Percentiles rank a stretch among this genome's conserved stretches.
Evolutionary conservation across 2,888 invertebrate genomes (phyloP).

Genomic region (Lasioglossum malachurum): DNA sequence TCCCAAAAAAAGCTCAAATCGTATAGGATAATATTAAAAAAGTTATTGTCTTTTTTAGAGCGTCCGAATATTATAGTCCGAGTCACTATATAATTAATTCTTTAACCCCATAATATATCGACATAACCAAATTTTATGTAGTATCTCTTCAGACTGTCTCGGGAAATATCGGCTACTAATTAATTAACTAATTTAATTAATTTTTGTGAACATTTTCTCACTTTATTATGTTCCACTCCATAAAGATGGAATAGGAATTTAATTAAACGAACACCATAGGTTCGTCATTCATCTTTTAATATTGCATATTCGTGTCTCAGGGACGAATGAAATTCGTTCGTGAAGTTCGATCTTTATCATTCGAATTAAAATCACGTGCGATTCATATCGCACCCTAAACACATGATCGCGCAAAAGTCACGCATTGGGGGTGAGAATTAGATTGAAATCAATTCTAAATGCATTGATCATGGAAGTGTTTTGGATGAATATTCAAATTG

Average conservation of each 20-base stretch:
- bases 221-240: neutral
- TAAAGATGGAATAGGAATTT: neutral
- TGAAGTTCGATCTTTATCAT: too few species aligned
- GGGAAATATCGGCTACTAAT: neutral
- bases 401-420: too few species aligned
- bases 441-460: neutral
- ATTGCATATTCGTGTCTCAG: neutral
- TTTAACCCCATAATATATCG: too few species aligned
- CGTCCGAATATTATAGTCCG: too few species aligned
- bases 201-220: neutral
- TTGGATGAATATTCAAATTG: neutral
- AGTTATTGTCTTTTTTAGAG: too few species aligned
- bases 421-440: too few species aligned
- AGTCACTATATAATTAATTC: too few species aligned
- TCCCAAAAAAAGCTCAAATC: too few species aligned
- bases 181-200: neutral
- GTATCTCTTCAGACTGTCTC: too few species aligned
- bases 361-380: neutral
- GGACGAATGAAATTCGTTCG: neutral
- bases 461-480: neutral
- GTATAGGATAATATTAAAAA: too few species aligned
- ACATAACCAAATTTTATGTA: too few species aligned
- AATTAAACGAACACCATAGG: neutral
- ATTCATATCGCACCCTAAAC: neutral
- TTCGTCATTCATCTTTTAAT: neutral